Evolutionary conservation across 2,113 vertebrate genomes (phyloP), one percentile per base, ranked within the genome.

Genomic region (Gorsachius goisagi): DNA sequence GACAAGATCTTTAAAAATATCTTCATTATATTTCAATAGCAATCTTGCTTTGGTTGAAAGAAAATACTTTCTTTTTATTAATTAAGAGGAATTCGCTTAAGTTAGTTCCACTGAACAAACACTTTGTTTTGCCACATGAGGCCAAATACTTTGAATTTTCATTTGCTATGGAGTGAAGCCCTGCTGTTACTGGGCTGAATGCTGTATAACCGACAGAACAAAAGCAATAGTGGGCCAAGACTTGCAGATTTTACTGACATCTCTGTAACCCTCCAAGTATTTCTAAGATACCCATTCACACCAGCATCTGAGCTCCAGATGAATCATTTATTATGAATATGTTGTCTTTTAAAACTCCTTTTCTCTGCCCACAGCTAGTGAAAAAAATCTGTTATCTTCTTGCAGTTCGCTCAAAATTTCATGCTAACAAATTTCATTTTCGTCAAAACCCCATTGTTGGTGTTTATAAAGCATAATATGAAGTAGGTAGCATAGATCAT

Each of bases 131-230:
- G 30, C 58, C 74, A 66, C 67, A 76, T 47, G 45, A 85, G 64
- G 45, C 81, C 66, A 85, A 97, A 95, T 85, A 56, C 84, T 94
- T 97, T 52, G 78, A 92, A 95, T 95, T 95, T 93, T 63, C 63
- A 24, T 79, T 90, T 82, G 67, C 74, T 62, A 11, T 2, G 3
- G 27, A 49, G 58, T n/a, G 71, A 78, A 93, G 41, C 58, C 85
- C 62, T 47, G 62, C 66, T 89, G 45, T 68, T 85, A 22, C 28
- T 67, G 76, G 71, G 37, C 45, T 23, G 73, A 76, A 41, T 58
- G 32, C 89, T 88, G 11, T 59, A 28, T 19, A 85, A 69, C 26
- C 23, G 9, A 80, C 4, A 2, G 53, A 92, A 89, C 20, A 58
- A 92, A 81, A 89, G 44, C 26, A 92, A 17, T 2, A 63, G 33